Conservation (phyloP, 1,140 invertebrate species). For the Octopus sinensis region DNA sequence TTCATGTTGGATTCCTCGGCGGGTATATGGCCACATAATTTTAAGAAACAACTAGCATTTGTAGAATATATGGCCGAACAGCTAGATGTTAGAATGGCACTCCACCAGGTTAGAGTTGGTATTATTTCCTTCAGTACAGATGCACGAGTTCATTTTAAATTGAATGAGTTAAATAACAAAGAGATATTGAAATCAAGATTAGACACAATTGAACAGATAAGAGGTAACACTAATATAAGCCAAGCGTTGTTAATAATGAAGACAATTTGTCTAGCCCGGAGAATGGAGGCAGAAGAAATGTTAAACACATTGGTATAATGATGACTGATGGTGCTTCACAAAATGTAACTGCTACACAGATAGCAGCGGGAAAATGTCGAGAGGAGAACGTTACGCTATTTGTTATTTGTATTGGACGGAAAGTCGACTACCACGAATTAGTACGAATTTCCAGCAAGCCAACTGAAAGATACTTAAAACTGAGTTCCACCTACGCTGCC, state of each 20-base stretch:
- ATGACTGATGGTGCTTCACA: slow-evolving; percentile 48
- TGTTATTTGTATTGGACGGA: slow-evolving; percentile 40
- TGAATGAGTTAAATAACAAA: not conserved
- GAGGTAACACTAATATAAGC: slow-evolving; percentile 24
- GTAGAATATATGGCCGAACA: not conserved
- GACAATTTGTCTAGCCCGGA: slow-evolving; percentile 29
- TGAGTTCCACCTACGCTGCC: not conserved
- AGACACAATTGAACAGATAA: not conserved
- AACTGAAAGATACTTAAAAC: not conserved
- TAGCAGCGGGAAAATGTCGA: slow-evolving; percentile 24
- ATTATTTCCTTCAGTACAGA: not conserved
- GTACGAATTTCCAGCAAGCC: slow-evolving; percentile 30
- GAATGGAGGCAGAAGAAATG: slow-evolving; percentile 31
- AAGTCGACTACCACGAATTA: slow-evolving; percentile 35
- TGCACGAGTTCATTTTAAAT: not conserved
- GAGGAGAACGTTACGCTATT: slow-evolving; percentile 33
- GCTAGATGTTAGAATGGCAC: not conserved
- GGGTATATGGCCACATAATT: not conserved
- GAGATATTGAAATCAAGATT: not conserved
- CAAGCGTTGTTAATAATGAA: slow-evolving; percentile 32
- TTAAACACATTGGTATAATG: slow-evolving; percentile 37
- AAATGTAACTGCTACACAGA: slow-evolving; percentile 34
- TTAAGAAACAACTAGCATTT: not conserved
- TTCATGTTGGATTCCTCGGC: not conserved
- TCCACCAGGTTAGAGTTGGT: not conserved